Evolutionary conservation across 2,888 invertebrate genomes (phyloP).

Genomic region (Euplagia quadripunctaria): DNA sequence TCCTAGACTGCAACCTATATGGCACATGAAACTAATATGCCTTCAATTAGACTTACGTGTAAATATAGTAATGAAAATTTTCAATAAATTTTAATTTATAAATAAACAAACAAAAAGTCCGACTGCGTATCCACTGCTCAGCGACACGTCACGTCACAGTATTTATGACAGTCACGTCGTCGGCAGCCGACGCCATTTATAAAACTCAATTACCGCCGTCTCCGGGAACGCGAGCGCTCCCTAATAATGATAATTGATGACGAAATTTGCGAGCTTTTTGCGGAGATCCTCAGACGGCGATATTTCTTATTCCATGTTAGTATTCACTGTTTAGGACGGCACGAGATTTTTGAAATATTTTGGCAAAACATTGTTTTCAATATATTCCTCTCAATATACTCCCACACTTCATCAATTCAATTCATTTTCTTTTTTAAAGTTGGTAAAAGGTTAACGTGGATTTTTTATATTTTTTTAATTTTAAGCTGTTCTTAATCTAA

Average conservation of each 20-base stretch:
- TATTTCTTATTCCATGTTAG: conserved; percentile 76
- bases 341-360: conserved; percentile 31
- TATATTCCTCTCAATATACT: neutral
- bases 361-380: neutral
- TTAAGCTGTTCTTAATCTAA: no score
- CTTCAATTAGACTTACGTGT: neutral
- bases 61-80: neutral
- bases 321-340: conserved; percentile 58
- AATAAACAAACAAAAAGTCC: conserved; percentile 29
- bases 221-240: conserved; percentile 67
- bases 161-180: conserved; percentile 73
- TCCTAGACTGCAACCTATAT: neutral
- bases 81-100: conserved; percentile 22
- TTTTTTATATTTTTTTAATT: no score
- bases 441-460: neutral
- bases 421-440: neutral
- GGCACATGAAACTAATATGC: neutral
- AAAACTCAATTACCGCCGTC: conserved; percentile 85
- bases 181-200: conserved; percentile 80
- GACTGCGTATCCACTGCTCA: conserved; percentile 35
- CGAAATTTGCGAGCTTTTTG: conserved; percentile 87
- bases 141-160: conserved; percentile 54
- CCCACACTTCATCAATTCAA: neutral
- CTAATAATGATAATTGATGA: conserved; percentile 87
- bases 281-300: conserved; percentile 79